Evolutionary conservation across 2,888 invertebrate species (phyloP), one percentile per base, ranked within the genome.

Genomic region (Marasmarcha lunaedactyla): DNA sequence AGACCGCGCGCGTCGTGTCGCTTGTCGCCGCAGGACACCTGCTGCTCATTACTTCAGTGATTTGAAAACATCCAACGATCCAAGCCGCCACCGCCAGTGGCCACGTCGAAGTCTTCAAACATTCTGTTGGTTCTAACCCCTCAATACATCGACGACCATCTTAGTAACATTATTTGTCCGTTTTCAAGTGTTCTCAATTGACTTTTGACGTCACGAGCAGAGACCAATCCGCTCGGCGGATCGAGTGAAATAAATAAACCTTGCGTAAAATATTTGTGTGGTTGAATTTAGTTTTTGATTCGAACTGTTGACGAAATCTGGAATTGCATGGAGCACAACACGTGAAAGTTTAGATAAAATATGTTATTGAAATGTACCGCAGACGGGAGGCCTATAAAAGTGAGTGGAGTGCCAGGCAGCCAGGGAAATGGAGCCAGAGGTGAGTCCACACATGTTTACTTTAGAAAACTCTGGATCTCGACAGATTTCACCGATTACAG

Each of bases 311-410:
- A 37, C 37, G 41, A 39, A 7, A 11, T n/a, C 20, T 20, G 20
- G 7, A 20, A 30, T 62, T 67, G 53, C 57, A 71, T 68, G 66
- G 66, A 66, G 65, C 56, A 43, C 45, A 57, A 54, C 59, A 65
- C 56, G 64, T 71, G 71, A 67, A 61, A 55, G 49, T 55, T 55
- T 57, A 55, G 55, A 59, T 51, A 55, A 73, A 77, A 59, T 69
- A 83, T 83, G 83, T 63, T 83, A 57, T 67, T 83, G 57, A 83
- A 83, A 81, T 83, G 81, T 54, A 79, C 81, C 51, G 77, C 81
- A 46, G 83, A 83, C 61, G 83, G 83, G 54, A 71, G 78, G 57
- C 66, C 76, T 50, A 79, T 83, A 64, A 81, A 81, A 77, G 79
- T 77, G 60, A 83, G 72, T 59, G 81, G 79, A 37, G 58, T 65